Percentiles rank a stretch among this genome's conserved stretches.
Evolutionary conservation across 2,888 invertebrate species (phyloP).

Genomic region (Parnassius apollo): DNA sequence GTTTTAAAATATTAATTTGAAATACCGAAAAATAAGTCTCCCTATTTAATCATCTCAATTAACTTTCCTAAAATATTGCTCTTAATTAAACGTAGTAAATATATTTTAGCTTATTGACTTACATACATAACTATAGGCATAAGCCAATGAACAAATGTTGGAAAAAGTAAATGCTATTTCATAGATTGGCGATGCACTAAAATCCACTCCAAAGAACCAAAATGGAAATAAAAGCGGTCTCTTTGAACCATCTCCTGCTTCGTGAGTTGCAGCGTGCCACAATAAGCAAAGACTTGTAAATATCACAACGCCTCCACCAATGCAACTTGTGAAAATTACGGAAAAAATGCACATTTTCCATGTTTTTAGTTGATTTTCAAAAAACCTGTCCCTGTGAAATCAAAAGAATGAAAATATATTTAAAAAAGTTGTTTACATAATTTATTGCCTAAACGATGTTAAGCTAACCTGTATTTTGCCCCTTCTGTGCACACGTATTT

Average conservation of each 20-base stretch:
- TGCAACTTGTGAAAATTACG: constrained; percentile 35
- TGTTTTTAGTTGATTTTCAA: constrained; percentile 47
- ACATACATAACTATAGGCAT: constrained; percentile 50
- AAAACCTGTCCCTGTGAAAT: constrained; percentile 47
- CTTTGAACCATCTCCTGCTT: constrained; percentile 34
- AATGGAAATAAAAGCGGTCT: constrained; percentile 54
- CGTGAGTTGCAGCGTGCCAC: constrained; percentile 38
- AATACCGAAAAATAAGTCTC: neutral
- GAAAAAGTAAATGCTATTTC: constrained; percentile 48
- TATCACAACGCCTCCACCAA: constrained; percentile 37
- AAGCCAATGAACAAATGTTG: constrained; percentile 38
- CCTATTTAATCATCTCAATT: neutral
- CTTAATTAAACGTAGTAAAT: neutral
- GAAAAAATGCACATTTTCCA: constrained; percentile 47
- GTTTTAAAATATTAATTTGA: neutral
- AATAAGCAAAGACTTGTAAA: constrained; percentile 37
- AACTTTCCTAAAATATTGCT: neutral
- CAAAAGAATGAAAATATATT: constrained; percentile 5
- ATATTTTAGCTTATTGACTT: constrained; percentile 36
- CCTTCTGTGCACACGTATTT: constrained; percentile 46
- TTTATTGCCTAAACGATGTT: no score
- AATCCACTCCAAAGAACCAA: constrained; percentile 48
- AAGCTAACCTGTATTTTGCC: constrained; percentile 45
- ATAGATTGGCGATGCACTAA: constrained; percentile 46
- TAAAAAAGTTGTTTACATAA: no score